Percentiles rank a stretch among this genome's conserved stretches.
Evolutionary conservation across 2,113 vertebrate species (phyloP).

Genomic region (Colius striatus): DNA sequence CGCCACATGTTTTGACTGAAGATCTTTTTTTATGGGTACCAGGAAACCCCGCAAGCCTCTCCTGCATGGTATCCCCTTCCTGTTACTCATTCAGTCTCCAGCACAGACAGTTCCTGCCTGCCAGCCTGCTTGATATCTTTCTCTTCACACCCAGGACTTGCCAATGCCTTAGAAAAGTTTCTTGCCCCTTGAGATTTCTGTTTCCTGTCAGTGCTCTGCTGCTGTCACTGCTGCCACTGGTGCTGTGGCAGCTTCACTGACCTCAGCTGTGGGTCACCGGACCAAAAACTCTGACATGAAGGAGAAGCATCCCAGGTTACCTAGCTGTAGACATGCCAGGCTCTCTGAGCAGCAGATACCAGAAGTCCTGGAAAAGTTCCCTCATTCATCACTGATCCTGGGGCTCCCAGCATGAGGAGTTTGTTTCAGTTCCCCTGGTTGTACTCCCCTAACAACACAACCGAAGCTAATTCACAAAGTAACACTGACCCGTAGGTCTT

Average conservation of each 20-base stretch:
- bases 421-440: neutral
- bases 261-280: neutral
- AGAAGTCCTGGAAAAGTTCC: neutral
- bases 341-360: neutral
- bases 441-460: neutral
- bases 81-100: neutral
- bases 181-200: neutral
- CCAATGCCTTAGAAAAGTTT: neutral
- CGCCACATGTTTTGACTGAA: neutral
- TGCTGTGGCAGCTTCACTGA: neutral
- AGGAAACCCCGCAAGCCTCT: neutral
- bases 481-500: neutral
- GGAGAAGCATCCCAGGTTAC: neutral
- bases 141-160: neutral
- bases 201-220: neutral
- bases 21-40: neutral
- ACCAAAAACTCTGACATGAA: neutral
- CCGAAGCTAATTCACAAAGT: neutral
- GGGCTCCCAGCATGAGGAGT: neutral
- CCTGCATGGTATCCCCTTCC: neutral
- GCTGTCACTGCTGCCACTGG: neutral
- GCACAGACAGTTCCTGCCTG: accelerated
- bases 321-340: accelerated
- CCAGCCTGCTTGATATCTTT: neutral
- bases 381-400: neutral